Base-by-base conservation (phyloP, 2,888 invertebrate species). In the Ormyrus thymus region DNA sequence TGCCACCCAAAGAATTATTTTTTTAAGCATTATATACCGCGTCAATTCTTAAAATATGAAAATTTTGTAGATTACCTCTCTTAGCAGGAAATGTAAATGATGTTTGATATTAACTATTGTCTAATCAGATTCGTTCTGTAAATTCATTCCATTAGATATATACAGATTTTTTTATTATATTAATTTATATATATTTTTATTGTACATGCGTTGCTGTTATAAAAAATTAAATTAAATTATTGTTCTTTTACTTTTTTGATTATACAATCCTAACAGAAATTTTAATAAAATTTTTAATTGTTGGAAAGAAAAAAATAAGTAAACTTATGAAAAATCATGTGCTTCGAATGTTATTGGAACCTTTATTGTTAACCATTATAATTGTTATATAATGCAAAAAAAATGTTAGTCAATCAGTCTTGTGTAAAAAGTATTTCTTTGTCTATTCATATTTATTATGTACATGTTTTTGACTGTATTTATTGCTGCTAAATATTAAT, bases 1-100 rank as follows among this genome's bases (percentile, higher is more conserved):
- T 80, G 75, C 71, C 78, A 80, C 74, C 75, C 58, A 76, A 80
- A 81, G 71, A 81, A 80, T 81, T 81, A 79, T 81, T 81, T 81
- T 81, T 81, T 78, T 80, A 80, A 75, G 70, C 76, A 77, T 81
- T 65, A 77, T 75, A 78, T 78, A 81, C 78, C 69, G 56, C 72
- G 78, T 81, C 75, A 76, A 78, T 78, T 81, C 76, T 61, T 78
- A 73, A 76, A 61, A 65, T 65, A 72, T 43, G 62, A 71, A 75
- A 74, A 72, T 72, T 78, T 78, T 81, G 69, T 81, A 81, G 78
- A 78, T 72, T 66, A 53, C 68, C 71, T 72, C n/a, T 81, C 56
- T 73, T 73, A 81, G 69, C 66, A 50, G 13, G 56, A 65, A 76
- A 70, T 81, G 78, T 81, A 75, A 81, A 81, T 76, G 69, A 76